Percentiles rank a stretch among this genome's conserved stretches.
Evolutionary conservation across 35 echinoderm and acorn worm genomes (phyloP).

Genomic region (Patiria miniata): DNA sequence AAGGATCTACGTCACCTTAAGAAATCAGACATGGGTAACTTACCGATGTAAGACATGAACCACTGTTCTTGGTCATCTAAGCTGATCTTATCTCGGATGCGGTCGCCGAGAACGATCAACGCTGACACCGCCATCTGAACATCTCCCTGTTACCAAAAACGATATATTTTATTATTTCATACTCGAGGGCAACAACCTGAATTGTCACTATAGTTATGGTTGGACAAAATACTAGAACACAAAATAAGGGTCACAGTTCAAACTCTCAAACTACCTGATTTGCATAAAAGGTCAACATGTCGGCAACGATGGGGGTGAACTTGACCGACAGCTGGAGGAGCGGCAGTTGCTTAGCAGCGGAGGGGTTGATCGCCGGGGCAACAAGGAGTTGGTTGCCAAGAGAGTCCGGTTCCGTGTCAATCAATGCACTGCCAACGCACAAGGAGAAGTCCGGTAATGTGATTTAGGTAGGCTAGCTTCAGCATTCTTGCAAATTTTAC

Average conservation of each 20-base stretch:
- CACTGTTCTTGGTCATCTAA: constrained; percentile 83
- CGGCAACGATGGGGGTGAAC: constrained; percentile 69
- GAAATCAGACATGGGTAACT: no score
- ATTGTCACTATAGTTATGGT: no score
- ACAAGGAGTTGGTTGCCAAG: constrained; percentile 43
- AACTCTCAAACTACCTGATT: constrained; percentile 65
- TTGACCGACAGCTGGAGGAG: constrained; percentile 73
- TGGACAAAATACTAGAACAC: no score
- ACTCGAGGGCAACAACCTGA: no score
- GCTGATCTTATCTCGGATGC: constrained; percentile 73
- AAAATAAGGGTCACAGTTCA: background rate
- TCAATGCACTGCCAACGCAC: constrained; percentile 31
- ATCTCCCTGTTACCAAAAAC: constrained; percentile 74
- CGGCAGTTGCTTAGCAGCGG: constrained; percentile 48
- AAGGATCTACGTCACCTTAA: no score
- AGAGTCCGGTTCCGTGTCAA: constrained; percentile 54
- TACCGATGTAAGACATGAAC: constrained; percentile 96
- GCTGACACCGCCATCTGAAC: constrained; percentile 93
- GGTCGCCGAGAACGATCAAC: constrained; percentile 78
- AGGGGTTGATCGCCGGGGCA: constrained; percentile 57
- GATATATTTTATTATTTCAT: background rate
- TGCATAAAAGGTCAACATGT: constrained; percentile 90
- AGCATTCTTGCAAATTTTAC: no score
- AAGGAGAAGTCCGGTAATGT: background rate
- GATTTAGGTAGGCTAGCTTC: no score